These are phyloP conservation scores for Campoletis raptor DNA, from an alignment of 2,888 invertebrate genomes.

Conservation along the genomic window DNA sequence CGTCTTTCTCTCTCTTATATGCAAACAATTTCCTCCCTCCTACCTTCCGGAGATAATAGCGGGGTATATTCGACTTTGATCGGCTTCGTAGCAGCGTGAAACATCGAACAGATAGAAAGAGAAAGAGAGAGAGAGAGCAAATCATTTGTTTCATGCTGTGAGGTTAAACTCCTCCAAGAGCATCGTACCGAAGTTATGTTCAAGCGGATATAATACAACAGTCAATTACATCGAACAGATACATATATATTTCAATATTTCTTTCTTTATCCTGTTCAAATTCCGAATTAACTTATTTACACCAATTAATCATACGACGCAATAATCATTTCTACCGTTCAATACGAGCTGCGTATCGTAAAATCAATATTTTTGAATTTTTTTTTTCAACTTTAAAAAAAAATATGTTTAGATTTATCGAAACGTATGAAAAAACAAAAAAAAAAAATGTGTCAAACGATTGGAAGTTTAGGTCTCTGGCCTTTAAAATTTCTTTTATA, in stretches of 20 bases:
- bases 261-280: background rate
- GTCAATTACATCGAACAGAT: constrained; percentile 21
- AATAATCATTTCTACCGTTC: background rate
- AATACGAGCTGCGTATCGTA: background rate
- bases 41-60: constrained; percentile 46
- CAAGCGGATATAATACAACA: constrained; percentile 2
- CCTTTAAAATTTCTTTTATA: background rate
- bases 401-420: too few species aligned
- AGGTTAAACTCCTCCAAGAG: background rate
- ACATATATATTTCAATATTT: constrained; percentile 15
- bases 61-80: constrained; percentile 56
- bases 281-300: background rate
- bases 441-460: too few species aligned
- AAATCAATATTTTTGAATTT: background rate
- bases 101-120: background rate
- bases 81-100: constrained; percentile 1
- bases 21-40: constrained; percentile 2
- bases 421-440: too few species aligned
- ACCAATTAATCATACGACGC: background rate
- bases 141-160: constrained; percentile 10
- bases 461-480: too few species aligned
- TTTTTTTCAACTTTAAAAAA: background rate
- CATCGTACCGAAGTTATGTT: constrained; percentile 2
- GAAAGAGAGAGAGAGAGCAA: constrained; percentile 21
- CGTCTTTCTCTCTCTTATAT: constrained; percentile 15